Evolutionary conservation across 2,797 vertebrate species (phyloP), one percentile per base, ranked within the genome.

Genomic region (Sebastes alutus): DNA sequence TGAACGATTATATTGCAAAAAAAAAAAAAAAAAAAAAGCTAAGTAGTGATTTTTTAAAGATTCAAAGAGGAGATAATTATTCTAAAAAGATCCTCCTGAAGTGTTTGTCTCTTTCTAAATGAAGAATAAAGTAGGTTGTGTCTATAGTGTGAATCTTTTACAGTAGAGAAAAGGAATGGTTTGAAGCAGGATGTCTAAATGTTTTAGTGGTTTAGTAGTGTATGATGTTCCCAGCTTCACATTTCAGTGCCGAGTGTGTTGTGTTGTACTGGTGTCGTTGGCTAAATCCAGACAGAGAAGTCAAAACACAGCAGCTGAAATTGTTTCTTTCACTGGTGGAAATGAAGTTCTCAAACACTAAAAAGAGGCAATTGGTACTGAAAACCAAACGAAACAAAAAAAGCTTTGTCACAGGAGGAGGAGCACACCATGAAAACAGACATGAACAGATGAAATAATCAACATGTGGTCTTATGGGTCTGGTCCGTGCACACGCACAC

Each of bases 161-260:
- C 18, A 63, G 49, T 8, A 63, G 23, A 74, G 46, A 27, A 14
- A 35, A 35, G 82, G 69, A 82, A 77, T 67, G 55, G 8, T 78
- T 30, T 80, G 38, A 81, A 87, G 79, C 72, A 52, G 35, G n/a
- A 52, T n/a, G 49, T 74, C 18, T 4, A 25, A 33, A 71, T 29
- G 35, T 76, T 33, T 54, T 30, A 85, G 83, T 92, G 84, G 84
- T 87, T 91, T 73, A 58, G 76, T 86, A 88, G 86, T 82, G 89
- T 83, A 60, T 64, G 64, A 69, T 77, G 61, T 70, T 85, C 78
- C 68, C 49, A 69, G 76, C 72, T 82, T 88, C 46, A 68, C 73
- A 68, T 66, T 61, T 69, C 58, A 80, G 54, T 38, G 69, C 64
- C 76, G 56, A 11, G 61, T 67, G 14, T 29, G 6, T 68, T 35